Base-by-base conservation (phyloP, 2,888 invertebrate species). In the Mesodorylaimus sp. region DNA sequence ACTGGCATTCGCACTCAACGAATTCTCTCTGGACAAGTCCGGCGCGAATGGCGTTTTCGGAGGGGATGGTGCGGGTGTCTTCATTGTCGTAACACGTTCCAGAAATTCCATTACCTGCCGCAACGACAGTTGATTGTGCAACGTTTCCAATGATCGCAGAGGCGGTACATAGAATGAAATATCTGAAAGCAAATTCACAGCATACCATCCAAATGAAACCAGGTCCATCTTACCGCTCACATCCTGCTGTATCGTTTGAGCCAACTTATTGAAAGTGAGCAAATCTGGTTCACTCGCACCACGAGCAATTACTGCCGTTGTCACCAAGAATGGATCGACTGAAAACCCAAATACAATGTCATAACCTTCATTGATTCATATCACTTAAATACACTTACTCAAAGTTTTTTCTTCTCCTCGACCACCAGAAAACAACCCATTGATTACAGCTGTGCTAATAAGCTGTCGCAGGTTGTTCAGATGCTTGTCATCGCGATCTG, bases 401-500 rank as follows among this genome's bases (percentile, higher is more conserved):
- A 5, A 19, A 43, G 24, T 43, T 10, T 26, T 43, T 7, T 26
- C 27, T 43, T 43, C 44, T 26, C n/a, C 21, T 43, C 27, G 44
- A 43, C 13, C 13, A 21, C 44, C 10, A 43, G 7, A n/a, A n/a
- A n/a, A n/a, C n/a, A 10, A 3, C 58, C 89, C 91, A 63, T 84
- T 86, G 70, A 91, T 88, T 64, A 91, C 89, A 54, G 89, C 89
- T 53, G 89, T 91, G 69, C 85, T 86, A 77, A 91, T 89, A 59
- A 91, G 78, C n/a, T n/a, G n/a, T n/a, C n/a, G n/a, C n/a, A n/a
- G n/a, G n/a, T n/a, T n/a, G n/a, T n/a, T n/a, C n/a, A n/a, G n/a
- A n/a, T n/a, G n/a, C 54, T 84, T 83, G 69, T 81, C 83, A 37
- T 60, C 57, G 23, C 58, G 55, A 7, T 56, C 58, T 19, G 53